These are phyloP conservation scores for Cyprinella venusta DNA, from an alignment of 2,797 vertebrate species.

Conservation along the genomic window DNA sequence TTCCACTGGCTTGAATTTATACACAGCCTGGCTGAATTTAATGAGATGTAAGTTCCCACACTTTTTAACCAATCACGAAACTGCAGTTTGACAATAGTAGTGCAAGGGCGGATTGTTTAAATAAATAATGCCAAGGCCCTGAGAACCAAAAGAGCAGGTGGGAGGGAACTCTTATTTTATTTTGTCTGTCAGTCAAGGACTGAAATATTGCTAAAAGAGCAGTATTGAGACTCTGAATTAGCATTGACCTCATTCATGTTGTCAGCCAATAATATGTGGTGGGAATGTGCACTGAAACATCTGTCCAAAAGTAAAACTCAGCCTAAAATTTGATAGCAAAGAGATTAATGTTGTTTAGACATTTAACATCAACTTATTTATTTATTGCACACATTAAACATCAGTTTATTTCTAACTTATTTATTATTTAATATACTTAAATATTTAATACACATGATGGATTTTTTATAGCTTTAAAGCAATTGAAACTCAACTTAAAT, in stretches of 20 bases:
- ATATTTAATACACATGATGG: neutral
- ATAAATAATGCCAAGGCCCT: conserved; percentile 69
- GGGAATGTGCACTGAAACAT: conserved; percentile 70
- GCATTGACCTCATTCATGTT: conserved; percentile 50
- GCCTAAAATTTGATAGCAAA: neutral
- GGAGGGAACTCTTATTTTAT: conserved; percentile 64
- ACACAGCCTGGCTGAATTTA: conserved; percentile 62
- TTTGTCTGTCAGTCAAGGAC: conserved; percentile 60
- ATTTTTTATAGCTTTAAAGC: neutral
- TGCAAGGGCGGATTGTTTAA: conserved; percentile 70
- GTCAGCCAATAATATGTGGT: conserved; percentile 67
- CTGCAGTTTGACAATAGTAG: conserved; percentile 70
- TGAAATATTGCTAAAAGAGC: conserved; percentile 48
- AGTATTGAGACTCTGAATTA: conserved; percentile 53
- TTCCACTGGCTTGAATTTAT: conserved; percentile 59
- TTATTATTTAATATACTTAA: neutral
- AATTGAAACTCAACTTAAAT: neutral
- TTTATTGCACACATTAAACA: neutral
- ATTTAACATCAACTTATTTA: neutral
- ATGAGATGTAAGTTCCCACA: conserved; percentile 75
- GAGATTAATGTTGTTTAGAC: neutral
- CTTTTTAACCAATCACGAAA: conserved; percentile 72
- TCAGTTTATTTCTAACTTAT: neutral
- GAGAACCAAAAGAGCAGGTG: conserved; percentile 71
- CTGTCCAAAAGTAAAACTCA: conserved; percentile 47